A percentile compares a stretch with the other conserved stretches of the same genome.
Conservation (phyloP, 2,797 vertebrate genomes). For the Zalophus californianus region DNA sequence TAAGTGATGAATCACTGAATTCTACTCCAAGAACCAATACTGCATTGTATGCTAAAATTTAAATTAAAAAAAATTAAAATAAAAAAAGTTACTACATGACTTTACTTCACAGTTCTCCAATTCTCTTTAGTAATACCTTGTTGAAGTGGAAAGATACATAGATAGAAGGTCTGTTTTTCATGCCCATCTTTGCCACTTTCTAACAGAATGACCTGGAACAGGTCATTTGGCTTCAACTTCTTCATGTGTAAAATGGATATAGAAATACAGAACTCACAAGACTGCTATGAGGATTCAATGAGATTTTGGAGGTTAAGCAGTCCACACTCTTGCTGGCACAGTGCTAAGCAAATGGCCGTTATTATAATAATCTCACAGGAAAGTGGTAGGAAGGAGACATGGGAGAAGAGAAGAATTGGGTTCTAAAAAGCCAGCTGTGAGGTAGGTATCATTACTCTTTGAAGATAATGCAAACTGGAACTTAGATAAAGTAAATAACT, state of each 20-base stretch:
- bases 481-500: conserved; percentile 4
- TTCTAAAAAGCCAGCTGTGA: not conserved
- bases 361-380: not conserved
- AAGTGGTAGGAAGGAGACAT: not conserved
- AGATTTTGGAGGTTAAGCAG: conserved; percentile 5
- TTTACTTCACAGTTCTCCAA: not conserved
- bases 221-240: not conserved
- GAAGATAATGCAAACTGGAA: not conserved
- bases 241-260: not conserved
- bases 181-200: not conserved
- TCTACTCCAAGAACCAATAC: too few relatives aligned
- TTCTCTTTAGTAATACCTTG: not conserved
- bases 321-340: not conserved
- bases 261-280: conserved; percentile 2
- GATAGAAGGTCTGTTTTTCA: not conserved
- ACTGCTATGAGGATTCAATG: not conserved
- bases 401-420: not conserved
- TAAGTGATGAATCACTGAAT: too few relatives aligned
- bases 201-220: conserved; percentile 19
- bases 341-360: not conserved
- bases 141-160: not conserved
- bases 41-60: too few relatives aligned
- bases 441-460: not conserved
- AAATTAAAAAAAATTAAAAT: too few relatives aligned
- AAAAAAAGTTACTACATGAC: too few relatives aligned